Evolutionary conservation across 1,140 invertebrate genomes (phyloP), one percentile per base, ranked within the genome.

Genomic region (Bombus polaris): DNA sequence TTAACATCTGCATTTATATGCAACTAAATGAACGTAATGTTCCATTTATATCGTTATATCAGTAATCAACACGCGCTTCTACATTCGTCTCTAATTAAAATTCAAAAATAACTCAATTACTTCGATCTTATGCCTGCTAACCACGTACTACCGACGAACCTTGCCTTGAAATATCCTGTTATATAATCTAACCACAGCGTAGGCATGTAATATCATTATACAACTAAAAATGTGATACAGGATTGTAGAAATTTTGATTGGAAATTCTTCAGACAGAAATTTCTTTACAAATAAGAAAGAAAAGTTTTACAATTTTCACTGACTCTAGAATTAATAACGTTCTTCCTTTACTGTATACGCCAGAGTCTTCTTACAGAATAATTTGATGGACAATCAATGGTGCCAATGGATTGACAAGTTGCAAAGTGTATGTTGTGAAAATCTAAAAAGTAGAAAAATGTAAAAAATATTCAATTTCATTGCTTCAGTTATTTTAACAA

Each of bases 341-440:
- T 8, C 47, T 53, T 53, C 47, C 8, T 53, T 22, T 8, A 8
- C 47, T 8, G 18, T 53, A 22, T 6, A 22, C 5, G 6, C 6
- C 6, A 53, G 1, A 8, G 6, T 53, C 18, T 0, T 22, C 18
- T 53, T 22, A 0, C 18, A 8, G 0, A 8, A 22, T 53, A 53
- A 53, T 53, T 22, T 53, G 5, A 53, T 22, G 18, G 18, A 2
- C 18, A 22, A 53, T 22, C 0, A 53, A 53, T 8, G 18, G 1
- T 22, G 1, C 3, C 47, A 53, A 53, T 18, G 47, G 1, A 22
- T 53, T 2, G 18, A 6, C 47, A 53, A 53, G 6, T 53, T 22
- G 18, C 47, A 53, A 22, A 22, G 18, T 22, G 47, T 53, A 53
- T 22, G 5, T 22, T 22, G 47, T 6, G 47, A 22, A 53, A 53